Conservation (phyloP, 2,797 vertebrate species). For the Sebastes goodei region DNA sequence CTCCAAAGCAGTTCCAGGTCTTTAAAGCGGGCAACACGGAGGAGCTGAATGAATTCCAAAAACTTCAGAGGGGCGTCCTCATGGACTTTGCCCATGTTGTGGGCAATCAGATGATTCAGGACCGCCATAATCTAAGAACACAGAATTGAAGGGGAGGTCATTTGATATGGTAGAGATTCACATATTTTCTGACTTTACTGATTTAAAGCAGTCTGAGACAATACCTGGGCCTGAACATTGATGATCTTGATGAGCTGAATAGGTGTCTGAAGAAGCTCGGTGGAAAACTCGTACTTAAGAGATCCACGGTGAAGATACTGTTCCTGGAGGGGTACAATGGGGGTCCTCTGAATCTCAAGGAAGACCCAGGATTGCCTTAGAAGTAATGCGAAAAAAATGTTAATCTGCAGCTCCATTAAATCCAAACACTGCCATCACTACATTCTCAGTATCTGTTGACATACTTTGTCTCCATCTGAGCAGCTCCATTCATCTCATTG, state of each 20-base stretch:
- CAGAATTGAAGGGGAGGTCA: not conserved
- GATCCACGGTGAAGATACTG: conserved; percentile 79
- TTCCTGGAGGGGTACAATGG: conserved; percentile 45
- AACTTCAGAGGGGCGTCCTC: conserved; percentile 83
- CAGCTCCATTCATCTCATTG: conserved; percentile 80
- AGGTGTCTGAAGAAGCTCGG: conserved; percentile 77
- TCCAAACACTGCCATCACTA: not conserved
- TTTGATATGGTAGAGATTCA: not conserved
- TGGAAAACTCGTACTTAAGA: conserved; percentile 80
- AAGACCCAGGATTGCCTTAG: conserved; percentile 83
- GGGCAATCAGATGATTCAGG: conserved; percentile 79
- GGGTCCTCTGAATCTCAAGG: conserved; percentile 55
- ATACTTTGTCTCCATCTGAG: conserved; percentile 85
- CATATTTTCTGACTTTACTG: not conserved
- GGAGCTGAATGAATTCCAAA: conserved; percentile 83
- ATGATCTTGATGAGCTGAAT: conserved; percentile 60
- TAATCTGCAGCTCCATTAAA: not conserved
- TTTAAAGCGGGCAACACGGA: conserved; percentile 77
- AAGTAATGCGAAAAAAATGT: not conserved
- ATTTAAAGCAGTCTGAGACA: not conserved
- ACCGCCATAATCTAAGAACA: conserved; percentile 76
- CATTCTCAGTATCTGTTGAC: not conserved
- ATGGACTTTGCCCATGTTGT: conserved; percentile 72
- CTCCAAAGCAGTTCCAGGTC: conserved; percentile 81
- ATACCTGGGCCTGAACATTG: conserved; percentile 76